A percentile compares a stretch with the other conserved stretches of the same genome.
Evolutionary conservation across 2,113 vertebrate genomes (phyloP).

Genomic region (Sapajus apella): DNA sequence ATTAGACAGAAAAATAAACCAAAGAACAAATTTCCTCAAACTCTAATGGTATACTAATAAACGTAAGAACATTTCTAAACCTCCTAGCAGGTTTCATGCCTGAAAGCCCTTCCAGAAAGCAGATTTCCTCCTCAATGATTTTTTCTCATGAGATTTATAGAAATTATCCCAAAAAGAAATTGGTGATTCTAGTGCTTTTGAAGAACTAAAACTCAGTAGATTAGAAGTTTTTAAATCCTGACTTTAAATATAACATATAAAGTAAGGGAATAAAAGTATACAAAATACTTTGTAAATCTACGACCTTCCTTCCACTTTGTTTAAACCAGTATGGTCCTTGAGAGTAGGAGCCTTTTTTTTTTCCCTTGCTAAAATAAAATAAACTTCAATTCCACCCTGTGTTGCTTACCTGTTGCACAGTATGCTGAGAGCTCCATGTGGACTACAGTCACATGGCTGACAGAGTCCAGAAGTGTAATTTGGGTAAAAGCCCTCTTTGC

Average conservation of each 20-base stretch:
- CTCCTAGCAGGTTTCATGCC: not conserved
- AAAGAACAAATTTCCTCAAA: constrained; percentile 27
- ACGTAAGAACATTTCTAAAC: constrained; percentile 36
- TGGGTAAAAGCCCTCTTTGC: constrained; percentile 70
- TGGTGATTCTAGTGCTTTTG: not conserved
- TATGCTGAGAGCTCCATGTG: constrained; percentile 57
- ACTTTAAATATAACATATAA: not conserved
- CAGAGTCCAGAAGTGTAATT: constrained; percentile 64
- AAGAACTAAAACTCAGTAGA: constrained; percentile 50
- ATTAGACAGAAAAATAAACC: constrained; percentile 38
- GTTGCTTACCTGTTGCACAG: constrained; percentile 81
- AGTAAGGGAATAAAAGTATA: not conserved
- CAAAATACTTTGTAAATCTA: not conserved
- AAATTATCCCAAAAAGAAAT: constrained; percentile 40
- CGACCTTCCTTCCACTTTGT: not conserved
- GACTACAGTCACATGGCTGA: constrained; percentile 78
- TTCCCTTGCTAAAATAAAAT: not conserved
- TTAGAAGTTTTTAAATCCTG: not conserved
- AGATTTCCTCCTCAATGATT: constrained; percentile 26
- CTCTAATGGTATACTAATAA: not conserved
- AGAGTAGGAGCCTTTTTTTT: not conserved
- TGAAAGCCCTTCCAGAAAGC: constrained; percentile 36
- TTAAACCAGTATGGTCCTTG: not conserved
- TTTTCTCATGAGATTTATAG: constrained; percentile 22
- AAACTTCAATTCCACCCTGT: not conserved